Conservation (phyloP, 2,797 vertebrate species). For the Leptodactylus fallax region DNA sequence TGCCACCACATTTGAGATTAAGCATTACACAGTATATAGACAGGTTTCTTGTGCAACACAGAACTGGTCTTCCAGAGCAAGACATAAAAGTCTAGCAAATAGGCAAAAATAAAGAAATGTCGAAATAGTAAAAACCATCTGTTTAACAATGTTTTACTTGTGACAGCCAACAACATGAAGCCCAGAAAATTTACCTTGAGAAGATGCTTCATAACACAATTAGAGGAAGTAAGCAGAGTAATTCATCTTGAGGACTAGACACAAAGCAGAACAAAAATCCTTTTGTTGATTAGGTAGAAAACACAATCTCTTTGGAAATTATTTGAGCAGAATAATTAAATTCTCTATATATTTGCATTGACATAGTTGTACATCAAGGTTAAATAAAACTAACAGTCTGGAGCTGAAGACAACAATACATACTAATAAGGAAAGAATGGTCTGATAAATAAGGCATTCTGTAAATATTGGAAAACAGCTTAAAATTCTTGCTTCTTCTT, state of each 20-base stretch:
- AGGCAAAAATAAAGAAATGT: background rate
- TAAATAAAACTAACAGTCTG: conserved; percentile 48
- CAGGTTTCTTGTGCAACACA: too few species aligned
- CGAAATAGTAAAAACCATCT: background rate
- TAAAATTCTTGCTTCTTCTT: background rate
- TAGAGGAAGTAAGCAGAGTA: conserved; percentile 26
- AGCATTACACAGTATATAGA: too few species aligned
- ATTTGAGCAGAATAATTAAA: conserved; percentile 52
- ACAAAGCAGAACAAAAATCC: conserved; percentile 36
- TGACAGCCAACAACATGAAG: conserved; percentile 1
- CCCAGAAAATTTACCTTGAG: conserved; percentile 20
- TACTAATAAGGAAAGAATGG: conserved; percentile 23
- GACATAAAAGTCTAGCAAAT: background rate
- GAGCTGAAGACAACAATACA: conserved; percentile 37
- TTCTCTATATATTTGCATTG: conserved; percentile 48
- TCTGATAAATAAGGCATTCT: conserved; percentile 16
- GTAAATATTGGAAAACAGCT: conserved; percentile 14
- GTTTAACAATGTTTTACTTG: background rate
- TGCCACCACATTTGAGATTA: too few species aligned
- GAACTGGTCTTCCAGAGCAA: too few species aligned
- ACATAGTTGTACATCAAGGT: conserved; percentile 52
- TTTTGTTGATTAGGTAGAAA: conserved; percentile 45
- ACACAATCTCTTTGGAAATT: conserved; percentile 51
- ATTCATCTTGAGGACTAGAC: conserved; percentile 34
- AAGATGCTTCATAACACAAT: conserved; percentile 35